These are phyloP conservation scores for Eriocheir sinensis DNA, from an alignment of 1,140 invertebrate species.

Conservation along the genomic window DNA sequence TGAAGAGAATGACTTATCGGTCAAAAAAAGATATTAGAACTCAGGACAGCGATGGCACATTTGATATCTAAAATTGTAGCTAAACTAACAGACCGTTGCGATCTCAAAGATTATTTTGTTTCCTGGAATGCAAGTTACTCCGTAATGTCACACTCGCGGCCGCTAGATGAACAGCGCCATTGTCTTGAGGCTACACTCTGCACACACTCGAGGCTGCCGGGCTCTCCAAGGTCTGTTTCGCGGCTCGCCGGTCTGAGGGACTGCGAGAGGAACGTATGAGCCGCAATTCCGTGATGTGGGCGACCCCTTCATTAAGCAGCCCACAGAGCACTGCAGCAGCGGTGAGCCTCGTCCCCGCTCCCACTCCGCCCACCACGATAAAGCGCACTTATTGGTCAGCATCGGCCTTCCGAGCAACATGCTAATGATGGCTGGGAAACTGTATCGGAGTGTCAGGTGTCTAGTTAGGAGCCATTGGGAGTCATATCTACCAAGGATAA, in stretches of 20 bases:
- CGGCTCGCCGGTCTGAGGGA: background rate
- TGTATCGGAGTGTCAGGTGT: constrained; percentile 25
- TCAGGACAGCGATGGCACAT: too few relatives aligned
- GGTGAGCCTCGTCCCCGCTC: background rate
- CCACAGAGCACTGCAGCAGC: constrained; percentile 17
- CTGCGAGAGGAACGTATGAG: constrained; percentile 32
- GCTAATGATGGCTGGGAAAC: constrained; percentile 3
- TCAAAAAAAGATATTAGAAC: too few relatives aligned
- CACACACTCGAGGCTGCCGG: background rate
- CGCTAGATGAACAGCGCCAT: background rate
- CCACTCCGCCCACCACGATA: constrained; percentile 16
- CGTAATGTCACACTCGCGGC: background rate
- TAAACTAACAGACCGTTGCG: background rate
- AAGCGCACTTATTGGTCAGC: constrained; percentile 29
- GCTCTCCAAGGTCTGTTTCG: constrained; percentile 77
- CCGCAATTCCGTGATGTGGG: constrained; percentile 44
- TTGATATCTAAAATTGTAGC: too few relatives aligned
- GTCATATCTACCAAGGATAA: constrained; percentile 38
- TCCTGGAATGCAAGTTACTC: background rate
- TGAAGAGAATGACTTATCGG: too few relatives aligned
- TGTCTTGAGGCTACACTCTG: background rate
- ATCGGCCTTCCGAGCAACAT: constrained; percentile 26
- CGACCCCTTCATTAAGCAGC: constrained; percentile 52
- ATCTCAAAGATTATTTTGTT: background rate
- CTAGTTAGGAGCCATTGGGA: constrained; percentile 50